Base-by-base conservation (phyloP, 2,888 invertebrate genomes). In the Orchesellides sinensis region DNA sequence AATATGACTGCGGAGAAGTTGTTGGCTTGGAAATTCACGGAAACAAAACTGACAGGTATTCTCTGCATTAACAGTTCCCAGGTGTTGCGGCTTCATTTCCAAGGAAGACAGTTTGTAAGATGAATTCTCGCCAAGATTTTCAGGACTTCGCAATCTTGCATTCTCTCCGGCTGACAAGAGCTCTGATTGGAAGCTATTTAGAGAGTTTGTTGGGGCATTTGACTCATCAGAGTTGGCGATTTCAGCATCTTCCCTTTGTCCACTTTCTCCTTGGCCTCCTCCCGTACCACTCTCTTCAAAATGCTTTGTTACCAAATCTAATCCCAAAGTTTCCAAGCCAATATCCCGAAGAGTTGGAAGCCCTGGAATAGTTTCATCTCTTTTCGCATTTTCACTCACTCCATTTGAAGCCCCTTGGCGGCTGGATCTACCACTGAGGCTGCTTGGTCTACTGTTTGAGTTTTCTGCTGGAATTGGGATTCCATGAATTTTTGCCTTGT, bases 401-500 rank as follows among this genome's bases (percentile, higher is more conserved):
- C 79, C 77, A 61, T 78, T 73, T 10, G 74, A 69, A 35, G 72
- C 72, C 10, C 68, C 66, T 10, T 52, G 47, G 14, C 77, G 61
- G 56, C 68, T 61, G 35, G 79, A 66, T 32, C 66, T 81, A 3
- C 65, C 68, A 29, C 54, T 49, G 49, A 29, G 59, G 74, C 52
- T 70, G 47, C 78, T 78, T 45, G 68, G 49, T 17, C 66, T 69
- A 0, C 80, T 52, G 52, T 45, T 5, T n/a, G 29, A n/a, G 25
- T 3, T 32, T 29, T 61, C 56, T 0, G 77, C 27, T 1, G 84
- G 87, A 17, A 87, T 85, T 14, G 85, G 85, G 61, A 92, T 92
- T 61, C 93, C 93, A 89, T 95, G 94, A 61, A 92, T 92, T 88
- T 93, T 94, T 83, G 92, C 92, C 86, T 93, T 93, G 90, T 95